These are phyloP conservation scores for Bambusicola thoracicus DNA, from an alignment of 2,113 vertebrate genomes.

Conservation along the genomic window DNA sequence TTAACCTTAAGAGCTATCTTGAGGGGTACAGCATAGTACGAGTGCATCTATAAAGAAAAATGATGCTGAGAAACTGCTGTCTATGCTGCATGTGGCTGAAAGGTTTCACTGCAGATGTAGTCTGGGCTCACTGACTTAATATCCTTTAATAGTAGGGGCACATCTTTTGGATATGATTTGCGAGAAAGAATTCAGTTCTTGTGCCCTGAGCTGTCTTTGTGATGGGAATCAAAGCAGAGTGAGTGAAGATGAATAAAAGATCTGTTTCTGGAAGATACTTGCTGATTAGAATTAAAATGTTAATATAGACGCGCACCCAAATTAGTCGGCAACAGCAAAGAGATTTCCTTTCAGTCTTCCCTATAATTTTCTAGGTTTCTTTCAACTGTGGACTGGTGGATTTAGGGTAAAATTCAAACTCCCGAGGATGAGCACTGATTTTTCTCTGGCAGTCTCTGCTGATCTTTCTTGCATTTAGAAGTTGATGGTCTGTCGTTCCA, in stretches of 20 bases:
- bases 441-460: slow-evolving; percentile 8
- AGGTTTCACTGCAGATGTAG: background rate
- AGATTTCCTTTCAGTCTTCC: background rate
- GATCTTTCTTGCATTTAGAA: slow-evolving; percentile 7
- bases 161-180: background rate
- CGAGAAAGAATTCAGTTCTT: background rate
- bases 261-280: background rate
- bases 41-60: background rate
- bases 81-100: rapidly evolving
- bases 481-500: slow-evolving; percentile 33
- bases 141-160: background rate
- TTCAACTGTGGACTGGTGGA: background rate
- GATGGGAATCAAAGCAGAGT: background rate
- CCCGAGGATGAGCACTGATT: background rate
- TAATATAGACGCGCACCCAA: background rate
- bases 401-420: slow-evolving; percentile 39
- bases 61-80: background rate
- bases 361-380: background rate
- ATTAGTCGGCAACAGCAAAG: background rate
- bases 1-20: background rate
- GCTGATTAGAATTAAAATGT: background rate
- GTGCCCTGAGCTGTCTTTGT: background rate
- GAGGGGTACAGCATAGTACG: background rate
- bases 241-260: background rate
- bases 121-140: background rate